Base-by-base conservation (phyloP, 2,113 vertebrate species). In the Nothoprocta pentlandii region DNA sequence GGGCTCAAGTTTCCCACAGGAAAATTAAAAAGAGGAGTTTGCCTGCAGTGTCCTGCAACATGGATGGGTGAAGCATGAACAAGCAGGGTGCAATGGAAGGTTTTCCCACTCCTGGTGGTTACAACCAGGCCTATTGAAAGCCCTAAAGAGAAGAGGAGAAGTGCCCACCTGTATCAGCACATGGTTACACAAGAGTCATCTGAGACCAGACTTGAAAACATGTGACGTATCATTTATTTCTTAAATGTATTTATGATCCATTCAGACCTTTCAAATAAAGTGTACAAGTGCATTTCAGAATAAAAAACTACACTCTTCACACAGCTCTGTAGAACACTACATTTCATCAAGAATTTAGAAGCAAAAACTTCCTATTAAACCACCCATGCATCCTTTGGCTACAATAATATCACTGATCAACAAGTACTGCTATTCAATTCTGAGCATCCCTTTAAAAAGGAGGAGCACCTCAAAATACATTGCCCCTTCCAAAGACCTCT, bases 1-100 rank as follows among this genome's bases (percentile, higher is more conserved):
- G 97, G 97, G 97, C 81, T 94, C 89, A 94, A 98, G 98, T 98
- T 99, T 99, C 98, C 98, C 98, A 99, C 98, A 99, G 98, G 98
- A 98, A 98, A 98, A 98, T 97, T 81, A 92, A 10, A 97, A 97
- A 89, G 44, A 84, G 95, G 80, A 97, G 95, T 96, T 98, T 98
- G 97, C 97, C 97, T 97, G 71, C 95, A 94, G 91, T 87, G 86
- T 96, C 93, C 87, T 83, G 62, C 95, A 97, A 95, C 87, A 93
- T 74, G 84, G 89, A 95, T 90, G 95, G 96, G 95, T 63, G 78
- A 79, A 85, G 85, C 88, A 90, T 4, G 88, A 94, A 91, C 83
- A 89, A 23, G 25, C 84, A 85, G 4, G 19, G 36, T 53, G 61
- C 4, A 47, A 47, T 77, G 94, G 20, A 70, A 67, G 87, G 25